Evolutionary conservation across 2,113 vertebrate species (phyloP).

Genomic region (Plectropomus leopardus): DNA sequence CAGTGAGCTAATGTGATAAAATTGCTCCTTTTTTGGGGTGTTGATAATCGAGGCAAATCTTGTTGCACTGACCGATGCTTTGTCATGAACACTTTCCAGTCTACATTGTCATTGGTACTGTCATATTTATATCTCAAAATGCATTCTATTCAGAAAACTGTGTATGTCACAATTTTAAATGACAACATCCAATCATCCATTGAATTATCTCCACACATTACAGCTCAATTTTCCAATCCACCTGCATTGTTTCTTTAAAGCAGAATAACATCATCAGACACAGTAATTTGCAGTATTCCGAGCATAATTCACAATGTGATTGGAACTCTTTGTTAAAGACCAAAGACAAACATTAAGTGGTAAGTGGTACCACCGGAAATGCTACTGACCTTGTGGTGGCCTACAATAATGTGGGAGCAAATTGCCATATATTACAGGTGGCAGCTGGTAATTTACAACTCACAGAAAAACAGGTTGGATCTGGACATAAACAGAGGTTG

Average conservation of each 20-base stretch:
- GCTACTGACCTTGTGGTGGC: constrained; percentile 51
- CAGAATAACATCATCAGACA: constrained; percentile 3
- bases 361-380: constrained; percentile 31
- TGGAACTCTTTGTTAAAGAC: constrained; percentile 11
- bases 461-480: constrained; percentile 48
- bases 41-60: too few relatives aligned
- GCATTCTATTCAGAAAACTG: not conserved
- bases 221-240: not conserved
- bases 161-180: not conserved
- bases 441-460: constrained; percentile 72
- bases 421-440: constrained; percentile 70
- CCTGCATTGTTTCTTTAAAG: not conserved
- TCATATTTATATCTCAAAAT: not conserved
- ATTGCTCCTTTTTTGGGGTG: too few relatives aligned
- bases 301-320: constrained; percentile 7
- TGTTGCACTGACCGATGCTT: too few relatives aligned
- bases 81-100: too few relatives aligned
- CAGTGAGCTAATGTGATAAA: too few relatives aligned
- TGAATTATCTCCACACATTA: not conserved
- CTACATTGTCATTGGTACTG: too few relatives aligned
- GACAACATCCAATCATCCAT: not conserved
- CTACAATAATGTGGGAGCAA: constrained; percentile 50
- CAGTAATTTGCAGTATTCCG: not conserved
- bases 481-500: constrained; percentile 63
- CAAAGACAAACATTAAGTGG: constrained; percentile 13